Conservation (phyloP, 2,888 invertebrate species). For the Platypus cylindrus region DNA sequence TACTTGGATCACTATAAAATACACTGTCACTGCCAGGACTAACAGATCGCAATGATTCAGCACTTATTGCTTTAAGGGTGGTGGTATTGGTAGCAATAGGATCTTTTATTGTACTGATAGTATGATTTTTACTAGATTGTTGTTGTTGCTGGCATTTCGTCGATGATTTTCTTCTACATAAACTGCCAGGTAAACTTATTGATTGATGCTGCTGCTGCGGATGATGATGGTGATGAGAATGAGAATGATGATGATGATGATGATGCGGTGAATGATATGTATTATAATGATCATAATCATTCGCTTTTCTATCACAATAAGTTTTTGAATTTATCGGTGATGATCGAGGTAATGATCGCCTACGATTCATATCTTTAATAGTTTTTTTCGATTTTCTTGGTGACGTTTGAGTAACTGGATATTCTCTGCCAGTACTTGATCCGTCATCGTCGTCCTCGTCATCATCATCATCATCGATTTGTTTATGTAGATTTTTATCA, state of each 20-base stretch:
- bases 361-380: constrained; percentile 52
- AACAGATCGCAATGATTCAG: constrained; percentile 77
- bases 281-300: constrained; percentile 21
- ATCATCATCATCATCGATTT: constrained; percentile 12
- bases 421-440: constrained; percentile 27
- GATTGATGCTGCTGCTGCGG: too few species aligned
- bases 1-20: constrained; percentile 71
- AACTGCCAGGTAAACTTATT: constrained; percentile 36
- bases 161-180: constrained; percentile 49
- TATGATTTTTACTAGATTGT: too few species aligned
- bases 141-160: too few species aligned
- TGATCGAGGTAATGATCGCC: constrained; percentile 51
- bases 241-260: too few species aligned
- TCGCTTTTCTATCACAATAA: constrained; percentile 25
- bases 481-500: too few species aligned
- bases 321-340: constrained; percentile 39
- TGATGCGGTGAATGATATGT: too few species aligned
- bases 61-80: constrained; percentile 66
- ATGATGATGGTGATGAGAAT: too few species aligned
- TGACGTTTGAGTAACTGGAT: constrained; percentile 29
- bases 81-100: constrained; percentile 24
- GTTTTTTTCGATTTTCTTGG: constrained; percentile 49
- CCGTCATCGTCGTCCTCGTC: constrained; percentile 31
- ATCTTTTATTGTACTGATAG: too few species aligned
- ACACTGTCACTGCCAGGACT: constrained; percentile 86